Base-by-base conservation (phyloP, 2,888 invertebrate genomes). In the Ceriagrion tenellum region DNA sequence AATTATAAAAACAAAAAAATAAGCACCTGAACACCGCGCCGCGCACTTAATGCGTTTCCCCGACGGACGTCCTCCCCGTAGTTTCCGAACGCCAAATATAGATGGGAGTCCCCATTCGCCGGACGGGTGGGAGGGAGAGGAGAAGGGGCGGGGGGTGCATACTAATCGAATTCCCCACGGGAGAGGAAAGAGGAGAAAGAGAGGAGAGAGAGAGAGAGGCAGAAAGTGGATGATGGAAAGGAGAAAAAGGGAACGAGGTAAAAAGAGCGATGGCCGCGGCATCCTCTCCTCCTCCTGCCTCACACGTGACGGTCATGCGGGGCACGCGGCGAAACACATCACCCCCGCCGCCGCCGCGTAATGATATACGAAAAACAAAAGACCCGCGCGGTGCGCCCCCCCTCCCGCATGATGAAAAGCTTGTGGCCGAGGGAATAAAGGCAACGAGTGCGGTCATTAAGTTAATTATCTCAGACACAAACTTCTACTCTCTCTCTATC, bases 361-460 rank as follows among this genome's bases (percentile, higher is more conserved):
- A 93, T 93, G 93, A 93, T 69, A 81, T 81, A 81, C 63, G 69
- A 93, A 93, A 93, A 93, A 69, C 69, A 93, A 93, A 93, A 91
- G 91, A 91, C 47, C 93, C 59, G 93, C 40, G 35, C 81, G 12
- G 81, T 13, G 91, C 63, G 35, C 93, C 63, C 93, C 47, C 8
- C 47, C 47, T 8, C 47, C 47, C 47, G 47, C 93, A 74, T 93
- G 93, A 93, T 93, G 93, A 93, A 93, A 93, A 93, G 93, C 93
- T 74, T 74, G 69, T 81, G 69, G 47, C 93, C 93, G 93, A 47
- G 81, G 47, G 93, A 74, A 93, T 93, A 93, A 93, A 93, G 93
- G 93, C 93, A 93, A 93, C 69, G 93, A 93, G 93, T 93, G 93
- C 69, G 69, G 93, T 93, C 93, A 93, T 93, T 93, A 93, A 93